Evolutionary conservation across 2,888 invertebrate genomes (phyloP).

Genomic region (Erebia palarica): DNA sequence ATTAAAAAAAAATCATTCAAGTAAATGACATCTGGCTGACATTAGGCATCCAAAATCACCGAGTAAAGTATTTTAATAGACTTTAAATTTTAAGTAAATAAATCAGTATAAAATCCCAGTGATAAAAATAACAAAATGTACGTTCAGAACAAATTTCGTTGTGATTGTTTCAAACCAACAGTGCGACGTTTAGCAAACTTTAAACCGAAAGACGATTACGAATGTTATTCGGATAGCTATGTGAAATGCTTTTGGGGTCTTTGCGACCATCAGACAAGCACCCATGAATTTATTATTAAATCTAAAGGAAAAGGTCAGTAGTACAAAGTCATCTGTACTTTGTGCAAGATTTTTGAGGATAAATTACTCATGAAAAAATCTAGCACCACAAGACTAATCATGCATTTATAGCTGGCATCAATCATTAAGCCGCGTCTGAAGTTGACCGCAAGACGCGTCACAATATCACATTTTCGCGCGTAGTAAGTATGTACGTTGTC

Average conservation of each 20-base stretch:
- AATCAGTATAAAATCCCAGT: slow-evolving; percentile 28
- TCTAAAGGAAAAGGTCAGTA: slow-evolving; percentile 43
- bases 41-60: neutral
- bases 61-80: neutral
- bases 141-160: slow-evolving; percentile 46
- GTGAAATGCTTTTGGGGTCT: slow-evolving; percentile 72
- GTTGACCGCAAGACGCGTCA: too few species aligned
- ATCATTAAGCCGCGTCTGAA: too few species aligned
- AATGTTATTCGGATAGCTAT: slow-evolving; percentile 67
- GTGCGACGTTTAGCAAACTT: slow-evolving; percentile 57
- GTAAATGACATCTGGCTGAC: neutral
- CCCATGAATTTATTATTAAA: slow-evolving; percentile 47
- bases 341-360: too few species aligned
- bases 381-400: too few species aligned
- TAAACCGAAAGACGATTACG: slow-evolving; percentile 57
- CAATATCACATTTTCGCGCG: too few species aligned
- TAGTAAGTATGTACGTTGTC: too few species aligned
- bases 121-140: slow-evolving; percentile 31
- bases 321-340: too few species aligned
- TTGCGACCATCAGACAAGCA: slow-evolving; percentile 62
- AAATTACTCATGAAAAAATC: too few species aligned
- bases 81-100: neutral
- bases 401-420: too few species aligned
- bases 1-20: too few species aligned
- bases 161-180: slow-evolving; percentile 56